Conservation (phyloP, 2,888 invertebrate genomes). For the Lepidonotus clava region DNA sequence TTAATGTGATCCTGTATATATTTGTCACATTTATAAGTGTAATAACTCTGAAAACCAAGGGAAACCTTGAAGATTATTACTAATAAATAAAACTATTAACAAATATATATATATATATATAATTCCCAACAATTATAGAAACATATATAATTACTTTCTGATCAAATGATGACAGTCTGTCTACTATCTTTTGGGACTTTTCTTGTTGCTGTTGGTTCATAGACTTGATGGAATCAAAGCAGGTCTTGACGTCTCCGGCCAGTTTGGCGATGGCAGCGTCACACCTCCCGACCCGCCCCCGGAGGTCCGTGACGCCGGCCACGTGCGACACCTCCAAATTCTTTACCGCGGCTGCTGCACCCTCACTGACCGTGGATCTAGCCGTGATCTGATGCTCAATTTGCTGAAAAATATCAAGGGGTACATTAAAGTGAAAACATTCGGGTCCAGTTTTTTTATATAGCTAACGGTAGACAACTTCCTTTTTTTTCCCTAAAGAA, state of each 20-base stretch:
- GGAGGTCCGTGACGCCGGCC: slow-evolving; percentile 77
- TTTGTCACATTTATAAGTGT: too few relatives aligned
- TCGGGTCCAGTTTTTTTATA: too few relatives aligned
- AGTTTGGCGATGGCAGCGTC: slow-evolving; percentile 78
- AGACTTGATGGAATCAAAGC: slow-evolving; percentile 73
- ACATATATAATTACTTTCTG: slow-evolving; percentile 68
- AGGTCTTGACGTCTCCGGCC: slow-evolving; percentile 72
- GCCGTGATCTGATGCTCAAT: slow-evolving; percentile 74
- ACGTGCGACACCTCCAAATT: slow-evolving; percentile 79
- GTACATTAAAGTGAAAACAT: too few relatives aligned
- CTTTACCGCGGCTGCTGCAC: slow-evolving; percentile 76
- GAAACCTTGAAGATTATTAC: too few relatives aligned
- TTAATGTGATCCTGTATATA: too few relatives aligned
- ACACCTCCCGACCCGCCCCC: slow-evolving; percentile 78
- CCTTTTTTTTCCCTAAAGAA: too few relatives aligned
- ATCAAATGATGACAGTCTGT: slow-evolving; percentile 75
- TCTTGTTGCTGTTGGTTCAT: slow-evolving; percentile 72
- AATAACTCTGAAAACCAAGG: too few relatives aligned
- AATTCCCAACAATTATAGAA: neutral
- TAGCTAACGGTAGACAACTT: too few relatives aligned
- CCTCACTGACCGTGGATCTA: slow-evolving; percentile 70
- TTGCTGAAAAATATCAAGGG: slow-evolving; percentile 70
- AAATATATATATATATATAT: neutral
- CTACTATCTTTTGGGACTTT: slow-evolving; percentile 69
- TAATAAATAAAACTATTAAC: neutral